These are phyloP conservation scores for Vulpes ferrilata DNA, from an alignment of 2,113 vertebrate species.

Conservation along the genomic window DNA sequence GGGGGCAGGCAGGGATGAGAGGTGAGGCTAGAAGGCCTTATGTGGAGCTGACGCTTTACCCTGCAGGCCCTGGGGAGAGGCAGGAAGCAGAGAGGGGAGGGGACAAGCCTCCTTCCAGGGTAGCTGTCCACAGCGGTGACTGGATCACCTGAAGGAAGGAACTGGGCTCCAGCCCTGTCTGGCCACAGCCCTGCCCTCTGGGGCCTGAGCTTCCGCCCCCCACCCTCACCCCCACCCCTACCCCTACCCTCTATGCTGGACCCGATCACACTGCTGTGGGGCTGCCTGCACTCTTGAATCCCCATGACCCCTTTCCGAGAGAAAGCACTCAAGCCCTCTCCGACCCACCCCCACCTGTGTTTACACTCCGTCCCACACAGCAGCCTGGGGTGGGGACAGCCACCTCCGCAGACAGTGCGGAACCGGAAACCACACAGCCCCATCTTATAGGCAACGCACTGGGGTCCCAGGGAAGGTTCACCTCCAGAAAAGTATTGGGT, in stretches of 20 bases:
- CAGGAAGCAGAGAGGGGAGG: neutral
- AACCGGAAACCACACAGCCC: neutral
- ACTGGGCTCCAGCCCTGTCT: neutral
- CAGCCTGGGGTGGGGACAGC: neutral
- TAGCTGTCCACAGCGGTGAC: neutral
- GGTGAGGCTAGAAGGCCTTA: neutral
- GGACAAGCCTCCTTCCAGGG: neutral
- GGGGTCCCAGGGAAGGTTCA: neutral
- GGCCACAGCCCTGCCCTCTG: neutral
- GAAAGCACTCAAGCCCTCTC: neutral
- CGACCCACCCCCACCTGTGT: too few relatives aligned
- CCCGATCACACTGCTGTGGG: neutral
- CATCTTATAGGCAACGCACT: accelerated
- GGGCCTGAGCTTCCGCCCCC: neutral
- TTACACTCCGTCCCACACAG: neutral
- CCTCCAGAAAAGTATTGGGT: neutral
- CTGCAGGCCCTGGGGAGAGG: neutral
- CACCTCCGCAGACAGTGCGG: neutral
- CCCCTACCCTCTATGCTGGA: neutral
- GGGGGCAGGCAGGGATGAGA: too few relatives aligned
- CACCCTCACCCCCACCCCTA: too few relatives aligned
- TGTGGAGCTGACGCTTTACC: neutral
- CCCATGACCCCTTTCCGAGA: neutral
- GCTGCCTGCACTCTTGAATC: neutral
- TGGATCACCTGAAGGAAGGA: neutral